Evolutionary conservation across 1,140 invertebrate species (phyloP), one percentile per base, ranked within the genome.

Genomic region (Globodera rostochiensis): DNA sequence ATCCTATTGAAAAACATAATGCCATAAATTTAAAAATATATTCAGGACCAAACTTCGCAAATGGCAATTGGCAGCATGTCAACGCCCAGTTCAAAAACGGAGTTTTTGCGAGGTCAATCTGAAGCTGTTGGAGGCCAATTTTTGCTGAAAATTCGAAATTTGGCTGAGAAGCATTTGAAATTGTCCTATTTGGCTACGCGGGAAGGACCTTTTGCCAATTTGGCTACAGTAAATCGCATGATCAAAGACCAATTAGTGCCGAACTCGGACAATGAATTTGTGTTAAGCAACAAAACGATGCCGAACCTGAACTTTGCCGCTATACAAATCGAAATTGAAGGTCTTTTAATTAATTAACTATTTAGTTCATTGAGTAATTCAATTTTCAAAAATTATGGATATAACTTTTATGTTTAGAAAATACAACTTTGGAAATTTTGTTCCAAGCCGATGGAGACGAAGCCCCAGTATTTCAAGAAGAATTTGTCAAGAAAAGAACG

Each of bases 241-340:
- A 47, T 80, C 66, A 46, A n/a, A 25, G 7, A 53, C 19, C 49
- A 9, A 9, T 66, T 80, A n/a, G 11, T 36, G 8, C 46, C 21
- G 57, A 47, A 67, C 21, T 25, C 49, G n/a, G 80, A 80, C 64
- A 60, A 60, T 36, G 66, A 46, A 50, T 66, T 80, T 45, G 74
- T 21, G n/a, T 53, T 80, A n/a, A 36, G 67, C 47, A 77, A 57
- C 57, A 25, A 25, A 66, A 49, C 36, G 50, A 47, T 8, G 21
- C 45, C 70, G 0, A 74, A 36, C 67, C 57, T 71, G 6, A 80
- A 80, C 60, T 80, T 80, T 78, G 70, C 60, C 50, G 80, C 80
- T n/a, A 13, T 80, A 46, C 80, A 80, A 71, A 19, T 80, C 64
- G 36, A 46, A 53, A 45, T 64, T 25, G 6, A 77, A 74, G 80